phyloP scores from a whole-genome alignment of 2,113 vertebrate species.

The Elachura formosa region DNA sequence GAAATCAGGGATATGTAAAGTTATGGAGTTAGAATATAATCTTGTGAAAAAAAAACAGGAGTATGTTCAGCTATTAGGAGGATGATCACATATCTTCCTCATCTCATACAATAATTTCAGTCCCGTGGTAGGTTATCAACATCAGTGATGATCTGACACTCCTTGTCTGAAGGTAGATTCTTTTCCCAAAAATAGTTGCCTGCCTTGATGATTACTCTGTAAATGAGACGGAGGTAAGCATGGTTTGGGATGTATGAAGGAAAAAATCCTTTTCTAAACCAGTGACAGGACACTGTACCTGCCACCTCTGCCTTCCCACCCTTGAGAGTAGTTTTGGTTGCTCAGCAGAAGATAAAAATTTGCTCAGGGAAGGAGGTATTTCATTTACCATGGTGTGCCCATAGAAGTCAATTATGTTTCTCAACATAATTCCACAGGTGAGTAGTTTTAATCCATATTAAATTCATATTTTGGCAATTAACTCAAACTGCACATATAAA shows the following conservation, averaged over 20 bases:
- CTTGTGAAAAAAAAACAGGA: neutral
- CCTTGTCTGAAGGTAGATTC: neutral
- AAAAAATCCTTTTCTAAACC: neutral
- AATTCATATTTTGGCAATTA: slow-evolving; percentile 28
- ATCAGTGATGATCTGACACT: neutral
- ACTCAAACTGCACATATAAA: neutral
- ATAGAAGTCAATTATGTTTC: neutral
- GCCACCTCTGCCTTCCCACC: neutral
- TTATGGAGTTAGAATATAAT: neutral
- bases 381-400: neutral
- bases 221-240: neutral
- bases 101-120: neutral
- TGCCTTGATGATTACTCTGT: neutral
- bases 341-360: neutral
- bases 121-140: neutral
- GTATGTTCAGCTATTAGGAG: accelerated
- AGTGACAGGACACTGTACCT: neutral
- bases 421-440: neutral
- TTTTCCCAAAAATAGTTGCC: neutral
- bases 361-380: neutral
- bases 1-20: neutral
- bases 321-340: neutral
- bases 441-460: neutral
- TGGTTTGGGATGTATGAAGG: neutral
- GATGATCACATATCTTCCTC: neutral